Conservation (phyloP, 2,888 invertebrate species). For the Resseliella maxima region DNA sequence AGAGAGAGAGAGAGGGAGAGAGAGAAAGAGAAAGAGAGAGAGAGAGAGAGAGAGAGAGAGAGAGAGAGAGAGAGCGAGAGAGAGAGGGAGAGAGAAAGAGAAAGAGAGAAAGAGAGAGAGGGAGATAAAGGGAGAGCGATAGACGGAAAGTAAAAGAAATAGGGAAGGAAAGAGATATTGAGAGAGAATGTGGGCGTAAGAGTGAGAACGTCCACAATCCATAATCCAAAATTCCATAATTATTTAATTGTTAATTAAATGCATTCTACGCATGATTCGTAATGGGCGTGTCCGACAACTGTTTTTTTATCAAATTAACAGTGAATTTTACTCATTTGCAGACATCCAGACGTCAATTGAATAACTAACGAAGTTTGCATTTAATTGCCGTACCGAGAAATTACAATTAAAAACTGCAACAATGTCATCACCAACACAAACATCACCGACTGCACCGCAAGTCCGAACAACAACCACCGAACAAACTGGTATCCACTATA, state of each 20-base stretch:
- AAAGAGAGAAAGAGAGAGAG: too few relatives aligned
- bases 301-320: not conserved
- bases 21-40: too few relatives aligned
- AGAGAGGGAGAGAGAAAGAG: too few relatives aligned
- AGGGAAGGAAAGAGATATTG: too few relatives aligned
- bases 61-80: too few relatives aligned
- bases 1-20: too few relatives aligned
- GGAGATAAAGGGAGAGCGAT: too few relatives aligned
- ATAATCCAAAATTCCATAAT: not conserved
- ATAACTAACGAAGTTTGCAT: not conserved
- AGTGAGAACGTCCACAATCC: too few relatives aligned
- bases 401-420: not conserved
- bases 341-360: not conserved
- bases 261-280: not conserved
- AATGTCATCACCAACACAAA: constrained; percentile 34
- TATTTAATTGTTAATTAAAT: not conserved
- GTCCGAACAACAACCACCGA: constrained; percentile 76
- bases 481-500: constrained; percentile 81
- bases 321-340: not conserved
- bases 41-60: too few relatives aligned
- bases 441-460: constrained; percentile 75
- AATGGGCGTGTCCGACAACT: constrained; percentile 17
- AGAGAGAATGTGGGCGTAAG: too few relatives aligned
- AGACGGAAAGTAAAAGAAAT: too few relatives aligned
- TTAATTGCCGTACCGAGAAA: not conserved